phyloP scores from a whole-genome alignment of 2,888 invertebrate species.

The Meiosimyza decipiens region DNA sequence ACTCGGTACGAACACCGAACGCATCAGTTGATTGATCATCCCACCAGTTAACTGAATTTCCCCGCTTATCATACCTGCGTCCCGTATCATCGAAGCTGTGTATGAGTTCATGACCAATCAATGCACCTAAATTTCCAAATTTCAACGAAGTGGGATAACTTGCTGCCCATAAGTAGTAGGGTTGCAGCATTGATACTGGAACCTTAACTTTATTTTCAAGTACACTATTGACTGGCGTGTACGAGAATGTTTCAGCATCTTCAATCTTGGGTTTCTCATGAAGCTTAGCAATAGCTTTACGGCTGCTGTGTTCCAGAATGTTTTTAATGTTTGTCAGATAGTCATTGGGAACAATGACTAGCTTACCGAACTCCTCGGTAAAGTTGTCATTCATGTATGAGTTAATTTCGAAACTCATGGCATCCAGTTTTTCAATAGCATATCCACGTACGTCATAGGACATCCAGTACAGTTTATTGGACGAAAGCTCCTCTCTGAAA shows the following conservation, averaged over 20 bases:
- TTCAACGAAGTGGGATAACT: constrained; percentile 58
- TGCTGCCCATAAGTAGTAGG: constrained; percentile 53
- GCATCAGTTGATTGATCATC: constrained; percentile 49
- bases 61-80: constrained; percentile 54
- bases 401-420: constrained; percentile 54
- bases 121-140: constrained; percentile 54
- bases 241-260: constrained; percentile 47
- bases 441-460: constrained; percentile 44
- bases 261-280: constrained; percentile 50
- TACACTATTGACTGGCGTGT: constrained; percentile 55
- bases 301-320: constrained; percentile 6
- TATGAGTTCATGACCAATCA: constrained; percentile 60
- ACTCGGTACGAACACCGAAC: constrained; percentile 52
- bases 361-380: constrained; percentile 50
- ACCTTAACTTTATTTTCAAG: constrained; percentile 58
- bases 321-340: constrained; percentile 51
- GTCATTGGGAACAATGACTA: constrained; percentile 48
- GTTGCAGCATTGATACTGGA: constrained; percentile 58
- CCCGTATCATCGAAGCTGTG: constrained; percentile 61
- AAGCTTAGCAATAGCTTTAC: constrained; percentile 40
- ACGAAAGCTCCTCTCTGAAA: constrained; percentile 50
- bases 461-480: constrained; percentile 53
- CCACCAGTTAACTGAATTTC: constrained; percentile 59
- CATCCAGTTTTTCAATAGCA: constrained; percentile 54
- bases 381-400: constrained; percentile 52